phyloP scores from a whole-genome alignment of 2,797 vertebrate species.

The Lutjanus argentimaculatus region DNA sequence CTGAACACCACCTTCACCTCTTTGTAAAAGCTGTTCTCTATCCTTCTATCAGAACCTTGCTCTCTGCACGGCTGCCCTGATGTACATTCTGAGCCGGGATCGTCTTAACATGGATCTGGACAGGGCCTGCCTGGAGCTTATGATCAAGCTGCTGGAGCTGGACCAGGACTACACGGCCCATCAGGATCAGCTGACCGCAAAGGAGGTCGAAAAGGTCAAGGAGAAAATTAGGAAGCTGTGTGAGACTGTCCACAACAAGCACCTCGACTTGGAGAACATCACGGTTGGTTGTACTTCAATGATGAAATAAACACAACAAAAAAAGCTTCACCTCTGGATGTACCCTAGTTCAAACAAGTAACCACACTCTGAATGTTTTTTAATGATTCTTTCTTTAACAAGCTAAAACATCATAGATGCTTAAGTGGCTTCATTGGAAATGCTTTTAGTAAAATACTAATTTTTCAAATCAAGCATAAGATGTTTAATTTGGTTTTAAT shows the following conservation, averaged over 20 bases:
- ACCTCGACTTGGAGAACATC: constrained; percentile 98
- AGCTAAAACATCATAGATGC: neutral
- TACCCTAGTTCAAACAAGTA: neutral
- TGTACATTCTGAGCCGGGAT: constrained; percentile 98
- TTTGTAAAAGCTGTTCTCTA: neutral
- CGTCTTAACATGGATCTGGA: constrained; percentile 99
- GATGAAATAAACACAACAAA: neutral
- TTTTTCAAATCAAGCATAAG: neutral
- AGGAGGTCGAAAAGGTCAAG: constrained; percentile 98
- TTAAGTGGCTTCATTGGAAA: neutral
- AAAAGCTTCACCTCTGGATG: neutral
- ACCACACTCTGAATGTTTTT: neutral
- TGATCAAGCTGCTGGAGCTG: constrained; percentile 96
- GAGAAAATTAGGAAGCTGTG: constrained; percentile 98
- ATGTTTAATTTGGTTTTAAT: constrained; percentile 11
- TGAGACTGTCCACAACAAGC: constrained; percentile 98
- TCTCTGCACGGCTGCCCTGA: constrained; percentile 96
- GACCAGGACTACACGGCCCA: constrained; percentile 91
- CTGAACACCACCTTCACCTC: neutral
- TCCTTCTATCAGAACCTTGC: constrained; percentile 91
- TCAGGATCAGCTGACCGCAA: constrained; percentile 92
- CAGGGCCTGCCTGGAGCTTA: constrained; percentile 96
- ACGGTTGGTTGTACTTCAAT: constrained; percentile 86
- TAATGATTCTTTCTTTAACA: neutral
- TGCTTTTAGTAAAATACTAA: neutral